Conservation (phyloP, 2,113 vertebrate genomes). For the Aix galericulata region DNA sequence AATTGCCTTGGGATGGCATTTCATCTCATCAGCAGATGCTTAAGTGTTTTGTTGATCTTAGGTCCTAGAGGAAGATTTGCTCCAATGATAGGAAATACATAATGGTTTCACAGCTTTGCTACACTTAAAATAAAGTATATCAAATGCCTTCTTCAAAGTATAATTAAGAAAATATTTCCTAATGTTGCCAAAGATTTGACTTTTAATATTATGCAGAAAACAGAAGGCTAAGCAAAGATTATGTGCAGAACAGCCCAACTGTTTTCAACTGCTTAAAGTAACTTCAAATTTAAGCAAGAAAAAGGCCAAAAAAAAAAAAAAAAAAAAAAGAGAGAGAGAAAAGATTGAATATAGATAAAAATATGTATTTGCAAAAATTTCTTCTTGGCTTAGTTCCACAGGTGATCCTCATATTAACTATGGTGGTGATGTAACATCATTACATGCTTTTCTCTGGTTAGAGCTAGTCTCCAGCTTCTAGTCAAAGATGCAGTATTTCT, state of each 20-base stretch:
- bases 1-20: constrained; percentile 8
- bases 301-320: background rate
- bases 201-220: background rate
- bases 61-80: constrained; percentile 9
- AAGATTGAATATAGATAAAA: background rate
- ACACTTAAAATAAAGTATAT: background rate
- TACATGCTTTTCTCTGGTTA: background rate
- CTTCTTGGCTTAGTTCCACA: background rate
- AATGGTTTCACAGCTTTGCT: constrained; percentile 2
- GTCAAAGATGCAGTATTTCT: background rate
- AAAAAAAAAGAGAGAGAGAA: background rate
- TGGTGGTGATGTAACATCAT: background rate
- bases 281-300: background rate
- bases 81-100: background rate
- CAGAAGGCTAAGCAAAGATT: background rate
- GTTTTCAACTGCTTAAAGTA: background rate
- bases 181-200: background rate
- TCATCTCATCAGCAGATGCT: background rate
- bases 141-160: background rate
- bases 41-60: constrained; percentile 5
- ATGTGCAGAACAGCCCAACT: background rate
- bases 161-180: background rate
- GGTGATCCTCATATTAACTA: background rate
- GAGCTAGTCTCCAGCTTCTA: background rate
- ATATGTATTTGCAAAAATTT: background rate